Base-by-base conservation (phyloP, 2,797 vertebrate genomes). In the Antennarius maculatus region DNA sequence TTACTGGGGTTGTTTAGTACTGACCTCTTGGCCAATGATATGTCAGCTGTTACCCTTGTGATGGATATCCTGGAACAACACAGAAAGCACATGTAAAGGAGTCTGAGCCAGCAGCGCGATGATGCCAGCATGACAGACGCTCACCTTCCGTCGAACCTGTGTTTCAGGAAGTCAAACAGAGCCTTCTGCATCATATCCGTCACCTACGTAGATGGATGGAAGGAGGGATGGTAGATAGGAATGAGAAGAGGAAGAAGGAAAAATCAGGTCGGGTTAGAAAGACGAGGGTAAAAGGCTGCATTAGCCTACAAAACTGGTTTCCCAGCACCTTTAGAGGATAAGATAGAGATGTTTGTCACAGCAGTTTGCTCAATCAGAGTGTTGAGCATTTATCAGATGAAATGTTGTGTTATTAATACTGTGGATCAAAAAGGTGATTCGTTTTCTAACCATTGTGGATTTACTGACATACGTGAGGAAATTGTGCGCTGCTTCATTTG, bases 151-250 rank as follows among this genome's bases (percentile, higher is more conserved):
- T 99, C 97, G 91, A 99, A 99, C 92, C 97, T 95, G 95, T 98
- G 97, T 94, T 99, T 99, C 91, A 99, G 93, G 94, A 99, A 99
- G 95, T 99, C 97, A 93, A 99, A 99, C 82, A 99, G 95, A 23
- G 97, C 97, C 95, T 99, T 99, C 95, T 99, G 97, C 97, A 99
- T 99, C 97, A 99, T 99, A 88, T 99, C 97, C 76, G 97, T 99
- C 93, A 99, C 97, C 97, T 99, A 88, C 59, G 77, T 12, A 0
- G 71, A 88, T 15, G 14, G 14, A 6, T 6, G 10, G 5, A 42
- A 37, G 76, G 67, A 11, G 37, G 37, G 37, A 39, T 63, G 86
- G 54, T 46, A 75, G 29, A 64, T 14, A 85, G 43, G 48, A 28
- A 11, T 7, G 11, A 52, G 67, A 85, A 84, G 73, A 80, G 74